Conservation (phyloP, 2,888 invertebrate species). For the Galeopsomyia nigrocyanea region DNA sequence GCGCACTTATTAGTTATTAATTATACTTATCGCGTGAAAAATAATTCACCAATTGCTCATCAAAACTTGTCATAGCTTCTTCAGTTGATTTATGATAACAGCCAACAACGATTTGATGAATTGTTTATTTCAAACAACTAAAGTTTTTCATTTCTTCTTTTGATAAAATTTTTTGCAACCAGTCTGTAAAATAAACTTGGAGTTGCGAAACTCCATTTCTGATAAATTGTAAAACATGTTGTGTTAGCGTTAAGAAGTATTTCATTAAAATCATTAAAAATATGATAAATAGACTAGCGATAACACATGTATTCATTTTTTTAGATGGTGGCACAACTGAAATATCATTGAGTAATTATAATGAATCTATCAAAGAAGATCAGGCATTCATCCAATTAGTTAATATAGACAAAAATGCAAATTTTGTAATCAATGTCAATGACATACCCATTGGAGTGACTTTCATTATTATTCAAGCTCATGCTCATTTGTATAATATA, state of each 20-base stretch:
- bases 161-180: no score
- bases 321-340: constrained; percentile 43
- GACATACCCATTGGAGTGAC: constrained; percentile 69
- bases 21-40: no score
- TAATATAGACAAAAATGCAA: constrained; percentile 53
- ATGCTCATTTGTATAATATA: constrained; percentile 73
- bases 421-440: constrained; percentile 66
- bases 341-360: constrained; percentile 59
- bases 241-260: background rate
- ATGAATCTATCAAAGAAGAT: constrained; percentile 50
- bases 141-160: no score
- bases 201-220: background rate
- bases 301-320: constrained; percentile 20
- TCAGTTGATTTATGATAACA: no score
- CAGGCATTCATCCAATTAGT: constrained; percentile 57
- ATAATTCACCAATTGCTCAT: no score
- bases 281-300: no score
- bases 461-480: constrained; percentile 77
- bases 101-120: no score
- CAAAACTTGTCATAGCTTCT: no score
- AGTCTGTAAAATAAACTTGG: no score
- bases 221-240: background rate
- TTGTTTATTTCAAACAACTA: no score
- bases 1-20: background rate
- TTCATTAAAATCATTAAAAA: background rate